A percentile compares a stretch with the other conserved stretches of the same genome.
Conservation (phyloP, 2,888 invertebrate species). For the Drosophila eohydei region DNA sequence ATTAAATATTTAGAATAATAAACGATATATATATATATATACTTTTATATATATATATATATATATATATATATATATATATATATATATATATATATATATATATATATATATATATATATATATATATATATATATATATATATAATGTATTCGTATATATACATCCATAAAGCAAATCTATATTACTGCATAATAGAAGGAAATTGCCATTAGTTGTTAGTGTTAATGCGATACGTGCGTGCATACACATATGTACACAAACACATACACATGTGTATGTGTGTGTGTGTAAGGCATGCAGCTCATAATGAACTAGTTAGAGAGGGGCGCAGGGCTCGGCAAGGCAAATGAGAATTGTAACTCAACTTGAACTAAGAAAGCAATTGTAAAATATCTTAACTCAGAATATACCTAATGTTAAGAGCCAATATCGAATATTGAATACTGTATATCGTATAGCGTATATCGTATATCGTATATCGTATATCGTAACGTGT, state of each 20-base stretch:
- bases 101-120: conserved; percentile 30
- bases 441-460: conserved; percentile 19
- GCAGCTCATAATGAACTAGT: conserved; percentile 30
- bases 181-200: conserved; percentile 60
- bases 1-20: conserved; percentile 25
- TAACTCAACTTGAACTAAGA: conserved; percentile 50
- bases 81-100: conserved; percentile 12
- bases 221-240: conserved; percentile 71
- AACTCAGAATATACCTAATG: conserved; percentile 20
- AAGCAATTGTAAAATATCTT: conserved; percentile 74
- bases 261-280: not conserved
- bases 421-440: conserved; percentile 30
- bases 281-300: conserved; percentile 23
- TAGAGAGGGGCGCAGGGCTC: conserved; percentile 23
- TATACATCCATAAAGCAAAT: conserved; percentile 40
- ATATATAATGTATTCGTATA: conserved; percentile 5
- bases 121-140: conserved; percentile 21
- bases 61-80: conserved; percentile 30
- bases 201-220: conserved; percentile 80
- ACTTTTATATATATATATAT: conserved; percentile 28
- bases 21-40: conserved; percentile 37
- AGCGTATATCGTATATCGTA: conserved; percentile 27
- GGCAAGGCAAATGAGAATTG: conserved; percentile 28
- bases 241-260: not conserved
- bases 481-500: conserved; percentile 39